Base-by-base conservation (phyloP, 2,888 invertebrate species). In the Drosophila maculinotata region DNA sequence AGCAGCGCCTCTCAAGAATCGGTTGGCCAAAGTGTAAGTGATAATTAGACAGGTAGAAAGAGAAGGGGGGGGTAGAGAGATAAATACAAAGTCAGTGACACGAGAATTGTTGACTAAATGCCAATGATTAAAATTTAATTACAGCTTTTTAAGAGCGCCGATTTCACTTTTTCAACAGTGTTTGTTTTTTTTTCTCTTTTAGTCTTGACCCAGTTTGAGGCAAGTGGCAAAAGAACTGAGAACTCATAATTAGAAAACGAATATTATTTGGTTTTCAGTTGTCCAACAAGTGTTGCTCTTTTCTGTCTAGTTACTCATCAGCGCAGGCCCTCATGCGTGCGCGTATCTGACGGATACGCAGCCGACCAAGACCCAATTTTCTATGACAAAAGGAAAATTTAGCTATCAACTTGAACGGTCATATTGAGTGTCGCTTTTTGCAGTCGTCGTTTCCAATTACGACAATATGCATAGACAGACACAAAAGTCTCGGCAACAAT, bases 351-450 rank as follows among this genome's bases (percentile, higher is more conserved):
- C 59, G 56, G 69, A 67, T 72, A 69, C 70, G 53, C 71, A 36
- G 44, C 49, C 78, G 81, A 84, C 87, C 81, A 84, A 82, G 87
- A 82, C 81, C 81, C 73, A 84, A 82, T 78, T 87, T 44, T 56
- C 48, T 35, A 66, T 63, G 80, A 83, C 84, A 81, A 86, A 76
- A 79, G 70, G 86, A 83, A 74, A 79, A 74, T 59, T 56, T 63
- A n/a, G 9, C 47, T 75, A 74, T 64, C 58, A 74, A 69, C 75
- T 78, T 70, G 69, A 58, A 49, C 53, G 51, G 36, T 9, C 58
- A 28, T 72, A 84, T 84, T 76, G 76, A 80, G 65, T 81, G 68
- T 78, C 84, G 45, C 12, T 45, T 45, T 47, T 51, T 45, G 12
- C 8, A 14, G 2, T 26, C 28, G 44, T 53, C 26, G 54, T 57